Conservation (phyloP, 1,140 invertebrate species). For the Philopotamus ludificatus region DNA sequence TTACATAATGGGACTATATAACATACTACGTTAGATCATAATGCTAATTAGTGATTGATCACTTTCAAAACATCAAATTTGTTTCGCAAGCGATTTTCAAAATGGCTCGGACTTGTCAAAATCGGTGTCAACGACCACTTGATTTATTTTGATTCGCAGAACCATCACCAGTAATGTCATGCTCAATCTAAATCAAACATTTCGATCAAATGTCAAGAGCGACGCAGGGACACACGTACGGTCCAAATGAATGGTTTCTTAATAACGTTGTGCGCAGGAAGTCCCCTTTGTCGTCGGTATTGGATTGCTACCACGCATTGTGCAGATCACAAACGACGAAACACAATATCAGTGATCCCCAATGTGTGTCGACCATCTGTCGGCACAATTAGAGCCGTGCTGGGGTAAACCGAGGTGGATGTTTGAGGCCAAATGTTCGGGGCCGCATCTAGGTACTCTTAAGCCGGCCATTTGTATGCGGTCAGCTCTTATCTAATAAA, state of each 20-base stretch:
- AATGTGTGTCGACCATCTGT: background rate
- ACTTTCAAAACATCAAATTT: too few relatives aligned
- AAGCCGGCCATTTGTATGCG: background rate
- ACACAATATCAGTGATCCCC: conserved; percentile 3
- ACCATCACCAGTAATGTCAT: too few relatives aligned
- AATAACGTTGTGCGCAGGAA: background rate
- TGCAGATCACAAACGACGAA: conserved; percentile 15
- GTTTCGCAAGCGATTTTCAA: too few relatives aligned
- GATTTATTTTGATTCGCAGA: too few relatives aligned
- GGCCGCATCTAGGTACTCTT: background rate
- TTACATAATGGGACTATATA: too few relatives aligned
- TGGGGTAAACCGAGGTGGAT: background rate
- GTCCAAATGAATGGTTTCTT: background rate
- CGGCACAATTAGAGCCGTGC: background rate
- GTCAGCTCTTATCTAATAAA: background rate
- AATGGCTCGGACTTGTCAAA: too few relatives aligned
- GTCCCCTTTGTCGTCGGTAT: background rate
- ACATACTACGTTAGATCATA: too few relatives aligned
- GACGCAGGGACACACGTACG: background rate
- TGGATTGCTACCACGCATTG: background rate
- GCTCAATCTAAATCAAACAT: too few relatives aligned
- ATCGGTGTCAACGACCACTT: too few relatives aligned
- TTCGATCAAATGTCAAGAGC: too few relatives aligned
- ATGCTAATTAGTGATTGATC: too few relatives aligned
- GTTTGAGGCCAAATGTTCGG: background rate